Base-by-base conservation (phyloP, 2,797 vertebrate genomes). In the Silurus aristotelis region DNA sequence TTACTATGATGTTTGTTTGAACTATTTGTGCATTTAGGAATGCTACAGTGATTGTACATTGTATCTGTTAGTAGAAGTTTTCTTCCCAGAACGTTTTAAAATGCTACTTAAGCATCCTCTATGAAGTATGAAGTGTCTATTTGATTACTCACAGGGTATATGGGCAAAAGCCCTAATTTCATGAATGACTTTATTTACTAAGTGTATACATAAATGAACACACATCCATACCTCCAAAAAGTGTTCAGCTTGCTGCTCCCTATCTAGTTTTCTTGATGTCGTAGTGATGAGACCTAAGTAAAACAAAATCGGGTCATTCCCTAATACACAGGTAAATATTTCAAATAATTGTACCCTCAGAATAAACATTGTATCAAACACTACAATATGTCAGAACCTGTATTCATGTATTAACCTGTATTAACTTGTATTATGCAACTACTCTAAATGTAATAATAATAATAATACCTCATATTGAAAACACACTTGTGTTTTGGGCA, bases 161-260 rank as follows among this genome's bases (percentile, higher is more conserved):
- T 60, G 22, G 2, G 1, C 2, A 38, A 77, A 77, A 20, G 55
- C 58, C 25, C 58, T 25, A n/a, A 73, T 25, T n/a, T 73, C 70
- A n/a, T 25, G 71, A n/a, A 73, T 52, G n/a, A n/a, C 46, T 6
- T 72, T 3, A 12, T 43, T 70, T 72, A 46, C 3, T 13, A 22
- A 55, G 2, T 27, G 2, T 60, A 38, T 77, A 38, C 0, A 3
- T 31, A 76, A 19, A 76, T 27, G 25, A 25, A 14, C 20, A 71
- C 15, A 58, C 19, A 61, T 14, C 22, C 43, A 43, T 96, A 99
- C 98, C 96, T 99, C 98, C 84, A 99, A 87, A 91, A 98, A 96
- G 92, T 99, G 98, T 52, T 99, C 97, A 2, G 91, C 95, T 87
- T 99, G 98, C 90, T 99, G 97, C 87, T 99, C 98, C 88, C 97